These are phyloP conservation scores for Sebastes hubbsi DNA, from an alignment of 2,797 vertebrate genomes.

Conservation along the genomic window DNA sequence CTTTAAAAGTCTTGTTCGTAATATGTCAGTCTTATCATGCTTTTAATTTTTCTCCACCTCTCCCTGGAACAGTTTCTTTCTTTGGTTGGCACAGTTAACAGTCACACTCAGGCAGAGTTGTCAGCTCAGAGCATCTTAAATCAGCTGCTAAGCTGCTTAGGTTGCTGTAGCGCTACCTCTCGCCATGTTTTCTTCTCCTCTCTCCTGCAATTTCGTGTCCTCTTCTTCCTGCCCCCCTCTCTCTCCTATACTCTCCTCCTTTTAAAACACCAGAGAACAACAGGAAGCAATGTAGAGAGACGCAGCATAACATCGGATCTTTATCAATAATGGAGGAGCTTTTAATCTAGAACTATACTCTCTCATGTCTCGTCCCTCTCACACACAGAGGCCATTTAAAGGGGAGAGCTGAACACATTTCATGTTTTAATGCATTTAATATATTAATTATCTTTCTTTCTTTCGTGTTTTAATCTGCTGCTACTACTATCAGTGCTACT, in stretches of 20 bases:
- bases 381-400: not conserved
- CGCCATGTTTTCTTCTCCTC: not conserved
- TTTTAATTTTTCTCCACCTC: not conserved
- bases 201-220: not conserved
- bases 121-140: constrained; percentile 29
- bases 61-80: not conserved
- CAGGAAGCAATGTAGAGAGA: not conserved
- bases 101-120: constrained; percentile 8
- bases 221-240: not conserved
- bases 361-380: not conserved
- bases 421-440: not conserved
- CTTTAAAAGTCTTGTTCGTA: not conserved
- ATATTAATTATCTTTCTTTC: not conserved
- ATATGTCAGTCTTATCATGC: not conserved
- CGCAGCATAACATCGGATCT: not conserved
- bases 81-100: not conserved
- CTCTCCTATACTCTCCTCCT: not conserved
- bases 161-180: constrained; percentile 8
- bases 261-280: constrained; percentile 10
- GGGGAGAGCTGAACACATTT: not conserved
- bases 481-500: not conserved
- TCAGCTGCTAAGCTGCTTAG: constrained; percentile 45
- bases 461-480: not conserved
- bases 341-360: constrained; percentile 22
- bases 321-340: constrained; percentile 50